Conservation (phyloP, 35 echinoderm and acorn worm genomes). For the Heliocidaris tuberculata region DNA sequence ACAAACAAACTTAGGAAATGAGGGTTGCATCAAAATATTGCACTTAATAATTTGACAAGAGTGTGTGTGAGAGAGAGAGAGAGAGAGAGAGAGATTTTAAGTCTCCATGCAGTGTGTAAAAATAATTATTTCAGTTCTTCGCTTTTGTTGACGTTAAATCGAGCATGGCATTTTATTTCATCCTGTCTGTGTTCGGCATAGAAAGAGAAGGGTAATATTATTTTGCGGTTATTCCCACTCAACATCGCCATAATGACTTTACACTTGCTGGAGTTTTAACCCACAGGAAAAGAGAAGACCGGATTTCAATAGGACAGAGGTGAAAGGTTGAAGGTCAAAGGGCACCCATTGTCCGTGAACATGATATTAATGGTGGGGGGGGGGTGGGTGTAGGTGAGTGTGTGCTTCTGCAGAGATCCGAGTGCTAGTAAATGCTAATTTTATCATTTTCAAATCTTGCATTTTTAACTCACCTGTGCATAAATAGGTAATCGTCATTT, state of each 20-base stretch:
- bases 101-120: neutral
- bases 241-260: neutral
- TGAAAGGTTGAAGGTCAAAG: neutral
- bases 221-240: neutral
- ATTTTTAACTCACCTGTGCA: no score
- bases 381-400: no score
- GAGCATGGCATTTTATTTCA: conserved; percentile 32
- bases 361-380: neutral
- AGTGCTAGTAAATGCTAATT: no score
- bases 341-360: neutral
- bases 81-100: neutral
- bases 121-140: conserved; percentile 24
- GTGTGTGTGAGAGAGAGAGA: neutral
- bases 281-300: neutral
- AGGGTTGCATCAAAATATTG: no score
- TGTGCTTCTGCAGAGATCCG: no score
- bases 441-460: no score
- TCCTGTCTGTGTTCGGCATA: neutral
- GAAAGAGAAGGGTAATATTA: neutral
- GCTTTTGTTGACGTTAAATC: conserved; percentile 36
- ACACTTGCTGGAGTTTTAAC: neutral
- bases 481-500: no score
- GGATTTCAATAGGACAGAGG: neutral
- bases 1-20: no score
- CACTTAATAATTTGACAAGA: no score